A percentile compares a stretch with the other conserved stretches of the same genome.
Conservation (phyloP, 2,113 vertebrate species). For the Oreotrochilus melanogaster region DNA sequence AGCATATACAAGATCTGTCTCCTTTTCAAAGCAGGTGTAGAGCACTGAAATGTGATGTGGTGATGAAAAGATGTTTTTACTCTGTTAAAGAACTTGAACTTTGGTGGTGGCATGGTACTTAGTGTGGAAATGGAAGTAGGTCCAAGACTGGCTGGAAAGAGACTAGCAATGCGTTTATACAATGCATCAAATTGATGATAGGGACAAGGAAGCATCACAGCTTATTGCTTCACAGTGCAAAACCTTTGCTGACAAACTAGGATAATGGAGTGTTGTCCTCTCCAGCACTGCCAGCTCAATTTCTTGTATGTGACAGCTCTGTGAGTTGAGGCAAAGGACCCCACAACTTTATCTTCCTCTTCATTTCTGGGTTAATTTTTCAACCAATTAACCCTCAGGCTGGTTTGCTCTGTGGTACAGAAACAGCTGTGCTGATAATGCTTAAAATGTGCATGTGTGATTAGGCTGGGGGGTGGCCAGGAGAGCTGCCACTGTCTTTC, state of each 20-base stretch:
- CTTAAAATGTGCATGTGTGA: neutral
- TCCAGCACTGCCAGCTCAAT: neutral
- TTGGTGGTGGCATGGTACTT: neutral
- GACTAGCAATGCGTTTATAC: neutral
- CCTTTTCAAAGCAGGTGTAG: neutral
- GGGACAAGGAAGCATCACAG: neutral
- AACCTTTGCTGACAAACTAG: neutral
- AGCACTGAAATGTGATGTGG: neutral
- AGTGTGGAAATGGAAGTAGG: neutral
- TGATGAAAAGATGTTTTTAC: neutral
- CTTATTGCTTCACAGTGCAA: neutral
- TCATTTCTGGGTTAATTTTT: conserved; percentile 24
- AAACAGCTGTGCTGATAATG: conserved; percentile 33
- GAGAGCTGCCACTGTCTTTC: neutral
- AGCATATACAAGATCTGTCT: neutral
- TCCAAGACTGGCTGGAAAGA: neutral
- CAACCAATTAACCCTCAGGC: neutral
- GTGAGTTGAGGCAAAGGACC: neutral
- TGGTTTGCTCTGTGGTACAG: neutral
- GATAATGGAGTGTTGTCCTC: neutral
- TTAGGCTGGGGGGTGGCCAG: neutral
- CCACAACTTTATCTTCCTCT: neutral
- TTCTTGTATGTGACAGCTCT: neutral
- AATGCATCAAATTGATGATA: neutral
- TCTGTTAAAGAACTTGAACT: neutral